Conservation (phyloP, 1,140 invertebrate genomes). For the Leptinotarsa undecemlineata region DNA sequence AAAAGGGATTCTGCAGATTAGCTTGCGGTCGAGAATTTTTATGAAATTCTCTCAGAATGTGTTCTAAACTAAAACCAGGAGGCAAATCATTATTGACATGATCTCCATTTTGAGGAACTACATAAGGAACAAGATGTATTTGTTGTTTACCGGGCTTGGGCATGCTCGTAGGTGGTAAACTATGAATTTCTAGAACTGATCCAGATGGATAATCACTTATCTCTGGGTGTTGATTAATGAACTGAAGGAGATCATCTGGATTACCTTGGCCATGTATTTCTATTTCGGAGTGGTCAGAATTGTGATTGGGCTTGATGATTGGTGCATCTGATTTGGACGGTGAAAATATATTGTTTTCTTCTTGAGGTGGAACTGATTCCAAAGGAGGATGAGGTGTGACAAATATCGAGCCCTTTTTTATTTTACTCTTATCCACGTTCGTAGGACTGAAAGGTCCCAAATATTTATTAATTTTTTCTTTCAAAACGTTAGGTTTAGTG, state of each 20-base stretch:
- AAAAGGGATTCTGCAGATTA: slow-evolving; percentile 27
- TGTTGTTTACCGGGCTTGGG: slow-evolving; percentile 17
- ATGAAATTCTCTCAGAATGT: slow-evolving; percentile 51
- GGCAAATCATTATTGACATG: slow-evolving; percentile 26
- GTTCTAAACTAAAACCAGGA: slow-evolving; percentile 46
- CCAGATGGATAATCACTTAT: slow-evolving; percentile 51
- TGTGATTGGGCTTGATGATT: neutral
- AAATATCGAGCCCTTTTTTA: slow-evolving; percentile 26
- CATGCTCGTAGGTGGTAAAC: slow-evolving; percentile 28
- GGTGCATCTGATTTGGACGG: neutral
- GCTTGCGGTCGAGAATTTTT: slow-evolving; percentile 40
- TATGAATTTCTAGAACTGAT: slow-evolving; percentile 53
- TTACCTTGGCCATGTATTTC: slow-evolving; percentile 43
- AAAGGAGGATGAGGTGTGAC: slow-evolving; percentile 31
- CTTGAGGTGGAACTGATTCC: neutral
- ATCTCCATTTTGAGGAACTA: slow-evolving; percentile 25
- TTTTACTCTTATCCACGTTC: slow-evolving; percentile 44
- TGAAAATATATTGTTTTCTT: slow-evolving; percentile 5
- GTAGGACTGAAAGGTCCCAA: slow-evolving; percentile 58
- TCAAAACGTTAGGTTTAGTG: slow-evolving; percentile 12
- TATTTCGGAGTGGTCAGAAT: slow-evolving; percentile 15
- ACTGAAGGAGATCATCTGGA: slow-evolving; percentile 49
- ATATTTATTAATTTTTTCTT: neutral
- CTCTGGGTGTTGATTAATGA: slow-evolving; percentile 53
- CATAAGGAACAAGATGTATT: slow-evolving; percentile 19